Evolutionary conservation across 2,797 vertebrate genomes (phyloP).

Genomic region (Loriculus beryllinus): DNA sequence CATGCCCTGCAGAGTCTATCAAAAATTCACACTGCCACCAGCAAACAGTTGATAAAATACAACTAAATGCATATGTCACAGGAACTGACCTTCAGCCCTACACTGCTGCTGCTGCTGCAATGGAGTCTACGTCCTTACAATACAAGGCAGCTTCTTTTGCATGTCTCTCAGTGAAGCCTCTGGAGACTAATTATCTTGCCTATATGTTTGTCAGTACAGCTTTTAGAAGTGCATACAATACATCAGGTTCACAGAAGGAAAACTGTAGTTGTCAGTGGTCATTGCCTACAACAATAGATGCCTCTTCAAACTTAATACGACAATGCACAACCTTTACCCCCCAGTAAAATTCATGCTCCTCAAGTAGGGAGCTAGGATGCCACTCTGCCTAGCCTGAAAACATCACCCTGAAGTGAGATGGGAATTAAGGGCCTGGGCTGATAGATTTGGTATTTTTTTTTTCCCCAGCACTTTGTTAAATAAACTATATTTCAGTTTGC

Average conservation of each 20-base stretch:
- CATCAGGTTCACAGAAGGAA: neutral
- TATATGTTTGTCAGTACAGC: constrained; percentile 16
- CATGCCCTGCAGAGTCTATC: neutral
- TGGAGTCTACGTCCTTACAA: neutral
- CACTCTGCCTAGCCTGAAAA: neutral
- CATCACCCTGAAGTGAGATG: neutral
- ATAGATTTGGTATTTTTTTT: neutral
- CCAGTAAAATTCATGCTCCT: constrained; percentile 29
- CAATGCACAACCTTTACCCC: neutral
- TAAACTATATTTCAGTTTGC: neutral
- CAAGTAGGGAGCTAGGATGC: neutral
- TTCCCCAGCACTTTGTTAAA: neutral
- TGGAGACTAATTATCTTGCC: constrained; percentile 15
- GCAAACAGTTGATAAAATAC: neutral
- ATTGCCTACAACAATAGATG: constrained; percentile 37
- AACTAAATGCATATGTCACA: neutral
- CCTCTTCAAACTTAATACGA: neutral
- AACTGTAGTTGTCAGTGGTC: constrained; percentile 35
- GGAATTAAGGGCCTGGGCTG: neutral
- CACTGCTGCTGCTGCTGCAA: neutral
- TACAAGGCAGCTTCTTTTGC: neutral
- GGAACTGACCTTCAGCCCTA: neutral
- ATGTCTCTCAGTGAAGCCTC: neutral
- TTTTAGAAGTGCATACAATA: constrained; percentile 20
- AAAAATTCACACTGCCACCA: constrained; percentile 2